phyloP scores from a whole-genome alignment of 2,888 invertebrate genomes.

The Resseliella maxima region DNA sequence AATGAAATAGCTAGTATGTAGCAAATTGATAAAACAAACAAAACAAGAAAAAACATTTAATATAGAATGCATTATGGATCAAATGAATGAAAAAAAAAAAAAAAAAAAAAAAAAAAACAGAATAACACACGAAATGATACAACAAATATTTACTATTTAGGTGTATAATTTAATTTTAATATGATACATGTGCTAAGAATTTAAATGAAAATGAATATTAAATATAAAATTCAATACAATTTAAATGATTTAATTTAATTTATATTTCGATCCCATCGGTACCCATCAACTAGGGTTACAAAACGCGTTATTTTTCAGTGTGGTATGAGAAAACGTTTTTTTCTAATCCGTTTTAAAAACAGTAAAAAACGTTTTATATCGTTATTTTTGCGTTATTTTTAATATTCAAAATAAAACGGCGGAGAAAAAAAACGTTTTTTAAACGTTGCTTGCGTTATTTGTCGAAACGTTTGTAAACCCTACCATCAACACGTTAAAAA shows the following conservation, averaged over 20 bases:
- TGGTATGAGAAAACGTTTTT: too few species aligned
- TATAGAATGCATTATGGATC: neutral
- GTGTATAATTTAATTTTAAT: constrained; percentile 53
- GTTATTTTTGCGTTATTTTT: too few species aligned
- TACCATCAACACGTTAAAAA: too few species aligned
- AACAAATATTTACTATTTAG: neutral
- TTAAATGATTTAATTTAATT: neutral
- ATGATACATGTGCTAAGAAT: constrained; percentile 26
- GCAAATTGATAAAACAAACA: neutral
- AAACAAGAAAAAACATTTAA: neutral
- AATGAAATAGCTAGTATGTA: neutral
- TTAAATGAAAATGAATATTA: constrained; percentile 4
- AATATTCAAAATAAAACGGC: too few species aligned
- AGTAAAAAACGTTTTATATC: too few species aligned
- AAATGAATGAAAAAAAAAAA: neutral
- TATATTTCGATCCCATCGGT: too few species aligned
- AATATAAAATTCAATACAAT: neutral
- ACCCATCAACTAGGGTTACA: too few species aligned
- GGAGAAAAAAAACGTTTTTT: too few species aligned
- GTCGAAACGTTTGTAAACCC: too few species aligned
- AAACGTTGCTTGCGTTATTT: too few species aligned
- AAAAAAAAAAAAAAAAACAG: neutral
- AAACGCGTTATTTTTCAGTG: too few species aligned
- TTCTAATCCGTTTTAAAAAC: too few species aligned
- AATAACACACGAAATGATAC: constrained; percentile 30